A percentile compares a stretch with the other conserved stretches of the same genome.
These are phyloP conservation scores for Dinomys branickii DNA, from an alignment of 2,113 vertebrate species.

Conservation along the genomic window DNA sequence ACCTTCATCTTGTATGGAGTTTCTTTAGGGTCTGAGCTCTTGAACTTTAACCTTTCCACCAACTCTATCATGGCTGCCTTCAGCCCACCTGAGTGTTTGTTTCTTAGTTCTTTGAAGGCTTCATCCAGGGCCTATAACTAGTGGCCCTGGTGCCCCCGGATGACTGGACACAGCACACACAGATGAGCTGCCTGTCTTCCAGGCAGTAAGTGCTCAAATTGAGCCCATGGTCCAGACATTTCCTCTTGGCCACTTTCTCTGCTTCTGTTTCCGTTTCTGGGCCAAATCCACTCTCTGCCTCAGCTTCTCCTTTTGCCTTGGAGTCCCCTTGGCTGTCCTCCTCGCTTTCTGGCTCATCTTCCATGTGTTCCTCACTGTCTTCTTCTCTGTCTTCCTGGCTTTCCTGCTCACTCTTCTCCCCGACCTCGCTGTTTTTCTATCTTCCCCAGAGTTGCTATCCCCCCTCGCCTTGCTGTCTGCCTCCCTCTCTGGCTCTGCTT, in stretches of 20 bases:
- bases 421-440: constrained; percentile 26
- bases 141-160: constrained; percentile 89
- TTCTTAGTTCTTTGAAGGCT: constrained; percentile 91
- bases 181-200: constrained; percentile 90
- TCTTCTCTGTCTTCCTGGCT: constrained; percentile 72
- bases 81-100: constrained; percentile 88
- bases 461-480: constrained; percentile 28
- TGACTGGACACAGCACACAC: constrained; percentile 92
- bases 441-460: constrained; percentile 54
- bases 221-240: constrained; percentile 89
- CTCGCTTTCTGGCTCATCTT: constrained; percentile 73
- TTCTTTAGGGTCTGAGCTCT: constrained; percentile 91
- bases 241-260: constrained; percentile 78
- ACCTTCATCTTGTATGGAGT: constrained; percentile 86
- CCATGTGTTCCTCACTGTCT: constrained; percentile 86
- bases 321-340: constrained; percentile 71
- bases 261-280: constrained; percentile 77
- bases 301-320: constrained; percentile 55
- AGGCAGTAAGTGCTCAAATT: constrained; percentile 93
- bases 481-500: background rate
- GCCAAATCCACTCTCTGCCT: constrained; percentile 75
- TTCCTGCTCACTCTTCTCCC: constrained; percentile 42
- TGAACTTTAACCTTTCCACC: constrained; percentile 92
- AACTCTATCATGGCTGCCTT: constrained; percentile 90
- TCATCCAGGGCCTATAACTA: constrained; percentile 91